Conservation (phyloP, 1,140 invertebrate genomes). For the Formica exsecta region DNA sequence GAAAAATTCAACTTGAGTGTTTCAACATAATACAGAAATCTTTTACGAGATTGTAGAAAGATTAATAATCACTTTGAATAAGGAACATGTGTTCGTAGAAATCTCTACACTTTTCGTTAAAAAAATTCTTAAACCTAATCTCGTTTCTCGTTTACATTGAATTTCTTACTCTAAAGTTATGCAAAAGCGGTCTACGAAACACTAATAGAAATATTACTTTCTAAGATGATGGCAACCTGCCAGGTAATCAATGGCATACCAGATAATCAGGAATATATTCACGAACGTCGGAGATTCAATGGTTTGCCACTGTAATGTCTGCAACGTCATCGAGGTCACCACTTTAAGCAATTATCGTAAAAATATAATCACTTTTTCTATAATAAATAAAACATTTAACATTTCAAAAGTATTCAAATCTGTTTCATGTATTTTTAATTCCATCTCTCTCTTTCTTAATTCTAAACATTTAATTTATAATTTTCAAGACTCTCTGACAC, state of each 20-base stretch:
- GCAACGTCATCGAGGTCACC: constrained; percentile 15
- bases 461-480: no score
- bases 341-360: constrained; percentile 41
- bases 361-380: constrained; percentile 23
- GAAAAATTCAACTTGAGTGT: no score
- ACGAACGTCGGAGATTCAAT: constrained; percentile 36
- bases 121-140: not conserved
- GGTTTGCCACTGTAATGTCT: constrained; percentile 48
- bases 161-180: constrained; percentile 12
- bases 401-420: not conserved
- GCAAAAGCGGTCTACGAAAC: constrained; percentile 15
- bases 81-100: no score
- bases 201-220: constrained; percentile 21
- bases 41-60: no score
- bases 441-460: no score
- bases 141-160: not conserved
- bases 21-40: no score
- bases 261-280: constrained; percentile 55
- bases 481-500: not conserved
- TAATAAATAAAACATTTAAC: not conserved
- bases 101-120: no score
- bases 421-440: not conserved
- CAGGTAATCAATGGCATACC: constrained; percentile 51
- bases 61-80: no score
- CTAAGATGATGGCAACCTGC: constrained; percentile 15